Percentiles rank a stretch among this genome's conserved stretches.
These are phyloP conservation scores for Marmota flaviventris DNA, from an alignment of 2,113 vertebrate species.

Conservation along the genomic window DNA sequence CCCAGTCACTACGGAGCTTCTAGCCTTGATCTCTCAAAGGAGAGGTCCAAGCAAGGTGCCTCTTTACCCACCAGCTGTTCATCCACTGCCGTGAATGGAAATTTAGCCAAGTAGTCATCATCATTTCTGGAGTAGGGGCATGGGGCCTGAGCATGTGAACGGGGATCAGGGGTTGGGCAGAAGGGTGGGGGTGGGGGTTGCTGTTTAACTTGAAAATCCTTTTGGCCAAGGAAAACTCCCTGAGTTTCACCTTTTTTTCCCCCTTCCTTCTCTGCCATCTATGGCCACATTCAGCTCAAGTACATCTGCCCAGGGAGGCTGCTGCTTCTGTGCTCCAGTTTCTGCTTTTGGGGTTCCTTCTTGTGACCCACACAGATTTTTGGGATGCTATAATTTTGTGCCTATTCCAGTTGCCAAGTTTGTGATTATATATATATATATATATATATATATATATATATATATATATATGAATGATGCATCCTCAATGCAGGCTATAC, in stretches of 20 bases:
- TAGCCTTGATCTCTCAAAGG: constrained; percentile 83
- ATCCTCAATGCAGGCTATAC: constrained; percentile 61
- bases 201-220: constrained; percentile 64
- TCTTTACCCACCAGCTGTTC: constrained; percentile 73
- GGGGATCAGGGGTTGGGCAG: constrained; percentile 35
- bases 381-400: constrained; percentile 69
- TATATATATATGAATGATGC: background rate
- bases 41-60: constrained; percentile 75
- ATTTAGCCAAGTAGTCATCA: constrained; percentile 78
- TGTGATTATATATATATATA: background rate
- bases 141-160: constrained; percentile 50
- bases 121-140: background rate
- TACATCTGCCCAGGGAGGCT: constrained; percentile 65
- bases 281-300: background rate
- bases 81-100: constrained; percentile 63
- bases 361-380: constrained; percentile 60
- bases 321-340: constrained; percentile 59
- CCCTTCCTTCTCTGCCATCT: constrained; percentile 53
- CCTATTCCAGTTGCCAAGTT: constrained; percentile 64
- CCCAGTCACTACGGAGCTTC: constrained; percentile 79
- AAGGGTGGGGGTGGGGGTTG: background rate
- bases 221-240: constrained; percentile 61
- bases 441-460: background rate
- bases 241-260: constrained; percentile 73
- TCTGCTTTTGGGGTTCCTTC: constrained; percentile 70